These are phyloP conservation scores for Podarcis raffonei DNA, from an alignment of 2,113 vertebrate species.

Conservation along the genomic window DNA sequence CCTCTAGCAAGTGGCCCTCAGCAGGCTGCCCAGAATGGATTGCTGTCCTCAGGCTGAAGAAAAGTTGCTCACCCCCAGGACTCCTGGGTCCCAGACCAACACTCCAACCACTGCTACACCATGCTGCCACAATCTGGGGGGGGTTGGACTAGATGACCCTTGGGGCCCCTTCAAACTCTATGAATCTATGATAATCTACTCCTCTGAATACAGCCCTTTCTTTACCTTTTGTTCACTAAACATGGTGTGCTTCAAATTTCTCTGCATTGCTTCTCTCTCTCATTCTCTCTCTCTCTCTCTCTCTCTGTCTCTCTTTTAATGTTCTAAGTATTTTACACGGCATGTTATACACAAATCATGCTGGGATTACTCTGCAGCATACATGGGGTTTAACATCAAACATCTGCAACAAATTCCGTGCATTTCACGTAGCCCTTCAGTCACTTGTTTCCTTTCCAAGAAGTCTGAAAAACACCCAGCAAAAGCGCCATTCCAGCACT, in stretches of 20 bases:
- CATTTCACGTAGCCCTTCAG: not conserved
- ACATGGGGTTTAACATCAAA: not conserved
- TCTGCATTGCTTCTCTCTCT: not conserved
- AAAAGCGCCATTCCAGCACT: not conserved
- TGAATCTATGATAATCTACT: not conserved
- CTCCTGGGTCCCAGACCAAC: no score
- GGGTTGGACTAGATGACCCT: no score
- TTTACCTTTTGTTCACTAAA: not conserved
- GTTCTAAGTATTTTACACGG: not conserved
- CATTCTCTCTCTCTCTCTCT: not conserved
- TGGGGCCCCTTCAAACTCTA: no score
- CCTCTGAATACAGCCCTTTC: not conserved
- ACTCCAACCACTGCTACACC: no score
- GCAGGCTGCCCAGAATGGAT: no score
- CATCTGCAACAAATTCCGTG: accelerated
- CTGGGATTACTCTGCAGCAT: not conserved
- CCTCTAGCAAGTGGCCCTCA: no score
- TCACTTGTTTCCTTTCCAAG: not conserved
- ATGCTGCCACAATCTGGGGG: not conserved
- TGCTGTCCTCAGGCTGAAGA: no score
- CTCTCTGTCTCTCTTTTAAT: not conserved
- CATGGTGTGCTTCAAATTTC: not conserved
- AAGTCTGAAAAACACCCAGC: not conserved
- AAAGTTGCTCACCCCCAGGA: no score
- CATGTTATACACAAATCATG: not conserved